Conservation (phyloP, 1,140 invertebrate species). For the Antheraea mylitta region DNA sequence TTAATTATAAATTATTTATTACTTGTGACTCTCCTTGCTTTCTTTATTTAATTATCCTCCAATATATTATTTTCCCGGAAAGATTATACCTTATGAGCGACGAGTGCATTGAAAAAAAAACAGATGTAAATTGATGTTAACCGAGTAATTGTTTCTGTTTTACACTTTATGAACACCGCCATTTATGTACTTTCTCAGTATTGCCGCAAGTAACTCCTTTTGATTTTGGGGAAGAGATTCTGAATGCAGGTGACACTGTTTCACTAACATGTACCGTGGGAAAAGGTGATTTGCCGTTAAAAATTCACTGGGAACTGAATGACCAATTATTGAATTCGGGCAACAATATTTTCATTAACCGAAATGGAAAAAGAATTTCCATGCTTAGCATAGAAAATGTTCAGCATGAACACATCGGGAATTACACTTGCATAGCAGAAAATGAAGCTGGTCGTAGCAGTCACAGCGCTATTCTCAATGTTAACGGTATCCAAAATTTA, state of each 20-base stretch:
- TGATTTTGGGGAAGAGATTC: constrained; percentile 82
- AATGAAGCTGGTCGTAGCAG: constrained; percentile 84
- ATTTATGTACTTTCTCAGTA: constrained; percentile 59
- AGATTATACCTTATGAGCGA: background rate
- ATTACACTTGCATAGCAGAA: constrained; percentile 89
- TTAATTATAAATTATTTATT: background rate
- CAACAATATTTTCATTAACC: constrained; percentile 66
- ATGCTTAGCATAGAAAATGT: constrained; percentile 81
- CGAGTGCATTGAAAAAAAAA: background rate
- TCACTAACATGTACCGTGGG: constrained; percentile 86
- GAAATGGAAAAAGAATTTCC: constrained; percentile 77
- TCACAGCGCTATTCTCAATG: constrained; percentile 78
- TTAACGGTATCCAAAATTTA: constrained; percentile 74
- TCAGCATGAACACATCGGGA: constrained; percentile 86
- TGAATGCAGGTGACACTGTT: constrained; percentile 86
- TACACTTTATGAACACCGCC: background rate
- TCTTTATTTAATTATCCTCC: background rate
- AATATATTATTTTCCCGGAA: background rate
- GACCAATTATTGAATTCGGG: constrained; percentile 70
- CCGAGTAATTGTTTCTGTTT: background rate
- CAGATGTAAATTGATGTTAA: background rate
- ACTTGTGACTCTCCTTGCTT: background rate
- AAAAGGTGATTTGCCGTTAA: constrained; percentile 85
- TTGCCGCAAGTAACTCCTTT: constrained; percentile 85
- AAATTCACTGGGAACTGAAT: constrained; percentile 84